Base-by-base conservation (phyloP, 1,140 invertebrate species). In the Aphelenchoides fujianensis region DNA sequence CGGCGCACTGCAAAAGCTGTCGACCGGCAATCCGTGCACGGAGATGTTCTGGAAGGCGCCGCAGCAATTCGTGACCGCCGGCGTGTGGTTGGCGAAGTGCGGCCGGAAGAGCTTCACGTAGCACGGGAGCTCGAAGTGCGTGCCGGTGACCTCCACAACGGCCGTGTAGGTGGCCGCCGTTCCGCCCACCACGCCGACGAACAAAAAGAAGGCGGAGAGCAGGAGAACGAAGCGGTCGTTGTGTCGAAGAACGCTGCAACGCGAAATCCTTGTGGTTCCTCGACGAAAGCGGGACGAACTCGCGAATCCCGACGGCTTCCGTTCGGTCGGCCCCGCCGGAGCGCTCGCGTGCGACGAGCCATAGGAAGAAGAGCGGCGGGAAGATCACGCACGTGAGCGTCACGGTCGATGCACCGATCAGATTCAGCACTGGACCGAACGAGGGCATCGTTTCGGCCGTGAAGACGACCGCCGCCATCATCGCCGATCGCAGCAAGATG, bases 341-440 rank as follows among this genome's bases (percentile, higher is more conserved):
- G 23, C 23, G 41, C 41, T 48, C 23, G 27, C 71, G 74, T 28
- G 64, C 64, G 55, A 84, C 61, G 67, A 82, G 23, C 74, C 34
- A 70, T 81, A 83, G 71, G 84, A 83, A 12, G 80, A 48, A 41
- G 2, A 84, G 57, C 28, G 73, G 71, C 7, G 86, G 86, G 28
- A 83, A 80, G 28, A 87, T 77, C 36, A 85, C 81, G 1, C 79
- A 81, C 27, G 84, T 77, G n/a, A 86, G 69, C 5, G 91, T 92
- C 0, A 91, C 90, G 0, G 91, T 93, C 0, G 94, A 88, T 0
- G 91, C 91, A 16, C 92, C 92, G 2, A 95, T 89, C 1, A 95
- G 85, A 31, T 92, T 89, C 89, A 95, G 91, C 0, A 95, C 90
- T 19, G 92, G 87, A 72, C 94, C 92, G 82, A 95, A 95, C 73